A percentile compares a stretch with the other conserved stretches of the same genome.
Conservation (phyloP, 2,797 vertebrate genomes). For the Echiichthys vipera region DNA sequence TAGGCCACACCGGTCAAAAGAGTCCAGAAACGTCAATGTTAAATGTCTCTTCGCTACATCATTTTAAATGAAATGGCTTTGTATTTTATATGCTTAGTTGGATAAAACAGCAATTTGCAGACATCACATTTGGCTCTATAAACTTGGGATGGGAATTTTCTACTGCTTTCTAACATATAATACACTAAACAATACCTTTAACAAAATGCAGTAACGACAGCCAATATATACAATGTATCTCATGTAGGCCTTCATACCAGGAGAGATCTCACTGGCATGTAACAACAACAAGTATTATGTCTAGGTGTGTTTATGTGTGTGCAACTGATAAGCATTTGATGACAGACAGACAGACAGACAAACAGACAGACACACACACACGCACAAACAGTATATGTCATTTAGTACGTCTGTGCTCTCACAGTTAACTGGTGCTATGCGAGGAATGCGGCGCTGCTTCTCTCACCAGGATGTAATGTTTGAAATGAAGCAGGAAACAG, state of each 20-base stretch:
- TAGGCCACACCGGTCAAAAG: too few species aligned
- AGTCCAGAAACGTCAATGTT: too few species aligned
- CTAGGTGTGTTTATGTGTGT: background rate
- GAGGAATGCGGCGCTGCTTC: conserved; percentile 40
- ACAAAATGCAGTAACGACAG: too few species aligned
- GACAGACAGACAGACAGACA: background rate
- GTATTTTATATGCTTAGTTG: background rate
- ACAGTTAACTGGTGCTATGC: conserved; percentile 27
- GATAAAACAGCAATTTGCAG: background rate
- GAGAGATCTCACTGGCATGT: background rate
- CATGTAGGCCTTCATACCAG: background rate
- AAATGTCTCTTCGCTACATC: background rate
- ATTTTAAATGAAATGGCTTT: background rate
- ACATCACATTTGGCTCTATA: background rate
- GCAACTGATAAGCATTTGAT: background rate
- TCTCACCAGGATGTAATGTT: conserved; percentile 39
- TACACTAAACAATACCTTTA: background rate
- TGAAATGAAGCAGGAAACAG: conserved; percentile 40
- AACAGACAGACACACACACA: background rate
- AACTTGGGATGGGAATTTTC: background rate
- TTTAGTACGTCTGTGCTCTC: background rate
- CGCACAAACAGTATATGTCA: background rate
- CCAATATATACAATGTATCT: too few species aligned
- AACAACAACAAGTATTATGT: background rate
- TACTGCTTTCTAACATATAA: background rate